Evolutionary conservation across 2,888 invertebrate species (phyloP), one percentile per base, ranked within the genome.

Genomic region (Nowickia ferox): DNA sequence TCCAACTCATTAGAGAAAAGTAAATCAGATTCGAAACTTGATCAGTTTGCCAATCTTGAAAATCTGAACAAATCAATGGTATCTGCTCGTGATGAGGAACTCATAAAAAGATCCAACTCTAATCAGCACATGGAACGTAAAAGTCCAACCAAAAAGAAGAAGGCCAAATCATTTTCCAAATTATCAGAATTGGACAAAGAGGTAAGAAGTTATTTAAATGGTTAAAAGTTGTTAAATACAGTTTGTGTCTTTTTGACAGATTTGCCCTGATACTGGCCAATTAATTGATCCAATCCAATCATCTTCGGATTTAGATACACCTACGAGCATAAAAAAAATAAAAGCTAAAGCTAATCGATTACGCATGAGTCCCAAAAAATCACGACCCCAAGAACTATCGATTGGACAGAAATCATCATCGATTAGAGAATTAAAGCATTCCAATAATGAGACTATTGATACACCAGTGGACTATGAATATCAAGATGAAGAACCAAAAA

Each of bases 11-110:
- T 94, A 75, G 95, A 95, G 89, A 95, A 95, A 88, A 95, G 95
- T 90, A 95, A 95, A 90, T 95, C 95, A 0, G 95, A 95, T 90
- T 95, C 95, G 22, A 95, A 94, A 89, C 92, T 95, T 55, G 94
- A 94, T 88, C 94, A 94, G 85, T 91, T 91, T 79, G 87, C 81
- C n/a, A 82, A 84, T 55, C 48, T 65, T 13, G 84, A 87, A n/a
- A 84, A 51, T 65, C 61, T 40, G 10, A 65, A 42, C 38, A 80
- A 76, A 15, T 66, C 77, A 10, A 66, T 83, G 72, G 10, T 61
- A 11, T 55, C 83, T 42, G 53, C 48, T 13, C 83, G 72, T 3
- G 87, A 87, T 42, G 94, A 90, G 89, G 94, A 92, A 87, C 92
- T 89, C 88, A 94, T 89, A 93, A 94, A 88, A 92, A 94, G 91